Evolutionary conservation across 37 sponge, comb jelly and placozoan genomes (phyloP).

Genomic region (Trichoplax adhaerens): DNA sequence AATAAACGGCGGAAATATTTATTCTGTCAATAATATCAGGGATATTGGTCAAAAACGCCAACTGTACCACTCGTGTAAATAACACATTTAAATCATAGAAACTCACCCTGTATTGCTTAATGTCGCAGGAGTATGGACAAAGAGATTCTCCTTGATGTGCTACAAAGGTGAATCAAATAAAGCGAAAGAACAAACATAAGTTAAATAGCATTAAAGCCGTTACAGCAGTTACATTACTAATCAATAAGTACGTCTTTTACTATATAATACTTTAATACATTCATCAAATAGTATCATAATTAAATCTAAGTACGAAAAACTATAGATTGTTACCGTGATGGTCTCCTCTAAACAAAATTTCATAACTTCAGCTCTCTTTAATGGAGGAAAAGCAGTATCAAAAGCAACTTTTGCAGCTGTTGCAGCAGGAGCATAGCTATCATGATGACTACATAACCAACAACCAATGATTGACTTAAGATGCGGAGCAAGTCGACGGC

Average conservation of each 20-base stretch:
- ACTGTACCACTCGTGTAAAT: background rate
- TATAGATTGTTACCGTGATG: conserved; percentile 6
- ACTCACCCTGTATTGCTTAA: conserved; percentile 51
- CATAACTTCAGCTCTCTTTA: conserved; percentile 23
- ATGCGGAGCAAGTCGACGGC: conserved; percentile 24
- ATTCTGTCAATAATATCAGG: too few species aligned
- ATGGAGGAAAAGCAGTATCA: conserved; percentile 15
- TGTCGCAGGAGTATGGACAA: conserved; percentile 28
- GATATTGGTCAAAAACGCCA: too few species aligned
- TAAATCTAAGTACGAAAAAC: too few species aligned
- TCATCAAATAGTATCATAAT: too few species aligned
- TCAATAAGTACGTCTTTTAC: too few species aligned
- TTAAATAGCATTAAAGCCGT: too few species aligned
- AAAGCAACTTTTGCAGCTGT: conserved; percentile 40
- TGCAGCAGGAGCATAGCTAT: conserved; percentile 35
- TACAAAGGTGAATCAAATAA: too few species aligned
- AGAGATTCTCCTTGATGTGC: conserved; percentile 8
- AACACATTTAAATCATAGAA: background rate
- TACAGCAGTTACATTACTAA: too few species aligned
- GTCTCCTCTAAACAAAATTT: conserved; percentile 14
- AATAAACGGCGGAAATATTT: too few species aligned
- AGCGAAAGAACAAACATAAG: too few species aligned
- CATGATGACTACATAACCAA: conserved; percentile 54
- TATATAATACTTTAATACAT: too few species aligned
- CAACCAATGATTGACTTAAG: conserved; percentile 36